Conservation (phyloP, 2,888 invertebrate species). For the Callimorpha dominula region DNA sequence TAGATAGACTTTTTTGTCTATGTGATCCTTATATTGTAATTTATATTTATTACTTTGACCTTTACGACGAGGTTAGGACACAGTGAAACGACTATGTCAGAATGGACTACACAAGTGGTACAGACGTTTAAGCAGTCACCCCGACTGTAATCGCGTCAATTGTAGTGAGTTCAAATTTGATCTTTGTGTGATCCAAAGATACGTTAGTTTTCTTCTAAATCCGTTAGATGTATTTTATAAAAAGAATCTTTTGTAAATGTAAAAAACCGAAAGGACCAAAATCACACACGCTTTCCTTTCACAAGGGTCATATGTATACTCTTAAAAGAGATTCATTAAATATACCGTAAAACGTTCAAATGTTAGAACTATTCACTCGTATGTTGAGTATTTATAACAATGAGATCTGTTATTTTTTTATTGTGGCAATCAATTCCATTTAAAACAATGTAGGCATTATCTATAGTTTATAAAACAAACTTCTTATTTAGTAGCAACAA, state of each 20-base stretch:
- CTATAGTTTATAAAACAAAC: constrained; percentile 14
- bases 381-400: constrained; percentile 7
- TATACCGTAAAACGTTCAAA: background rate
- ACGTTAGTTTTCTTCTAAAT: background rate
- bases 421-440: constrained; percentile 2
- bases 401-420: background rate
- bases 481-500: constrained; percentile 12
- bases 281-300: too few species aligned
- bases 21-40: background rate
- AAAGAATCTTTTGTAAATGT: background rate
- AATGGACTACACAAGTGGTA: background rate
- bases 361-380: background rate
- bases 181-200: background rate
- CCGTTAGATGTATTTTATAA: background rate
- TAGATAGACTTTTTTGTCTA: background rate
- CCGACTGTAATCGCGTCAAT: background rate
- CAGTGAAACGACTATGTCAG: background rate
- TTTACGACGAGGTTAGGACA: background rate
- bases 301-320: background rate
- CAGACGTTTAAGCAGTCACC: background rate
- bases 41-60: background rate
- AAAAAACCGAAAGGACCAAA: too few species aligned
- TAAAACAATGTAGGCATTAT: constrained; percentile 11
- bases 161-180: background rate
- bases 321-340: background rate